A percentile compares a stretch with the other conserved stretches of the same genome.
Conservation (phyloP, 2,113 vertebrate genomes). For the Uropsilus gracilis region DNA sequence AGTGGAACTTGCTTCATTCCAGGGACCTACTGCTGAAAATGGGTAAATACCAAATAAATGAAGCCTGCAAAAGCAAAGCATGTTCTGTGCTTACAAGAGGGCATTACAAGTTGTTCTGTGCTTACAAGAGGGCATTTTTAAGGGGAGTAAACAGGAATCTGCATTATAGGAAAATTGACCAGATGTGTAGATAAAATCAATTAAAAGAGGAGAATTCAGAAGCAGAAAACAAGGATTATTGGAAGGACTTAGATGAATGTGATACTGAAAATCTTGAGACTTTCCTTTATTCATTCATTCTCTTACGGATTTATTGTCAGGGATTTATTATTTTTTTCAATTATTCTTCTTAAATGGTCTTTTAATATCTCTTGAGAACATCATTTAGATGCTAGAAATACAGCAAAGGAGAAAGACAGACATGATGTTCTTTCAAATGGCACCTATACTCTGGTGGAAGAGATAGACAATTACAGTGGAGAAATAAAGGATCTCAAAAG, state of each 20-base stretch:
- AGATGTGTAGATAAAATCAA: background rate
- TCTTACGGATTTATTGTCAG: background rate
- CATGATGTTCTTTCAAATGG: fast-evolving
- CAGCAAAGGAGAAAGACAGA: background rate
- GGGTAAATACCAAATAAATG: fast-evolving
- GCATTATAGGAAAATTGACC: background rate
- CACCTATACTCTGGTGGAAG: background rate
- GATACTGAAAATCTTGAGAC: too few species aligned
- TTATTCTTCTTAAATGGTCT: background rate
- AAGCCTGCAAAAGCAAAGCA: too few species aligned
- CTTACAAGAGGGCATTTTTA: background rate
- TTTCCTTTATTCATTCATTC: background rate
- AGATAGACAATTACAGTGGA: background rate
- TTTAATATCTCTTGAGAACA: background rate
- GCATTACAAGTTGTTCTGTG: background rate
- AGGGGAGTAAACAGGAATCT: background rate
- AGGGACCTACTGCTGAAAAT: background rate
- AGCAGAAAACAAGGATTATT: background rate
- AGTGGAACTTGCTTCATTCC: background rate
- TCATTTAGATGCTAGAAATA: background rate
- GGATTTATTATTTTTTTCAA: background rate
- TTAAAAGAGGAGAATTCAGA: background rate
- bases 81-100: background rate
- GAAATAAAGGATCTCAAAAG: background rate
- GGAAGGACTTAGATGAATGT: too few species aligned